Evolutionary conservation across 2,888 invertebrate species (phyloP).

Genomic region (Bedellia somnulentella): DNA sequence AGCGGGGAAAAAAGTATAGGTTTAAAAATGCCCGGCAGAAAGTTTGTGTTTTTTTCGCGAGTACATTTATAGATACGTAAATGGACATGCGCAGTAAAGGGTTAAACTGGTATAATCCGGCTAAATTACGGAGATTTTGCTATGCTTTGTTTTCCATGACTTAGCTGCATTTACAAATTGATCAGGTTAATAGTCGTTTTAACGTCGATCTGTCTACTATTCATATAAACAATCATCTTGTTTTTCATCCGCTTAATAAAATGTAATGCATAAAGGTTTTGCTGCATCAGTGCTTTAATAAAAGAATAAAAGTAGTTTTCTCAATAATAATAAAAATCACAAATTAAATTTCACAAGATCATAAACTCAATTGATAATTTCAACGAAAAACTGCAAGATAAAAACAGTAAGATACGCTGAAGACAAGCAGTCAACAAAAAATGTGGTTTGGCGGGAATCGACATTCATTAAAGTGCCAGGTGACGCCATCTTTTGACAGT

Average conservation of each 20-base stretch:
- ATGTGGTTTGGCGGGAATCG: too few relatives aligned
- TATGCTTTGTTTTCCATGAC: background rate
- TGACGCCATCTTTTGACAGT: slow-evolving; percentile 24
- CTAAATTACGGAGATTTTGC: too few relatives aligned
- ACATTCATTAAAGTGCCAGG: slow-evolving; percentile 12
- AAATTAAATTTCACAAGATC: too few relatives aligned
- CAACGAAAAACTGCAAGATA: too few relatives aligned
- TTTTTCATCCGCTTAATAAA: too few relatives aligned
- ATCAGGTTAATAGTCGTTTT: slow-evolving; percentile 11
- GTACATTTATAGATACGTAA: slow-evolving; percentile 45
- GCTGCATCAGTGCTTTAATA: too few relatives aligned
- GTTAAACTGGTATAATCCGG: slow-evolving; percentile 25
- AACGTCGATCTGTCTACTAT: background rate
- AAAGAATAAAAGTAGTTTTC: too few relatives aligned
- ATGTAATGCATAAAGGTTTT: too few relatives aligned
- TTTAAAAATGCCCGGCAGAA: slow-evolving; percentile 61
- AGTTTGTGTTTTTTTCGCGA: slow-evolving; percentile 57
- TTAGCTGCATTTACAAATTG: slow-evolving; percentile 11
- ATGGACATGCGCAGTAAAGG: slow-evolving; percentile 57
- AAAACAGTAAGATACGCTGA: too few relatives aligned
- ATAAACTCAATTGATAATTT: too few relatives aligned
- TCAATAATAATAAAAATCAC: too few relatives aligned
- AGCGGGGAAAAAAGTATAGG: slow-evolving; percentile 57
- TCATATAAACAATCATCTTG: background rate
- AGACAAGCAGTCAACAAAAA: too few relatives aligned